phyloP scores from a whole-genome alignment of 2,113 vertebrate species.

The Todiramphus chloris region DNA sequence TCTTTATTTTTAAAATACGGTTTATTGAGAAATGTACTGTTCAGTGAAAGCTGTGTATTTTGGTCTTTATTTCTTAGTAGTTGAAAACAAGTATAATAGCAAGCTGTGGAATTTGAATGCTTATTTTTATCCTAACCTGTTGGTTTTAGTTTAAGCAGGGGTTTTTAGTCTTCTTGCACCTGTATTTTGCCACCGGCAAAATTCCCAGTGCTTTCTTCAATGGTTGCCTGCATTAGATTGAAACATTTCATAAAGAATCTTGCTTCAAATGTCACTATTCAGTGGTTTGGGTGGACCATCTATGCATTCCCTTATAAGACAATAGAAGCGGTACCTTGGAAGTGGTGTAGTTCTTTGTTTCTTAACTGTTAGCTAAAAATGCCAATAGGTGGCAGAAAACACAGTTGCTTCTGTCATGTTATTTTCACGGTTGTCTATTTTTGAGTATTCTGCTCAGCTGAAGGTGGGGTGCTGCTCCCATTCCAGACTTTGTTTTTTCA shows the following conservation, averaged over 20 bases:
- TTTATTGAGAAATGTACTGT: constrained; percentile 2
- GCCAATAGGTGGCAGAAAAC: constrained; percentile 37
- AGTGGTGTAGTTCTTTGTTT: background rate
- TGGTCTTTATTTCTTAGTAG: background rate
- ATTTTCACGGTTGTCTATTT: constrained; percentile 6
- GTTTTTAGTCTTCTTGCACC: background rate
- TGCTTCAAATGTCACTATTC: background rate
- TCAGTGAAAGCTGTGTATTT: background rate
- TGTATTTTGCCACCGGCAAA: background rate
- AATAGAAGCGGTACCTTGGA: background rate
- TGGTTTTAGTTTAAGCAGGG: background rate
- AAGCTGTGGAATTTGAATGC: background rate
- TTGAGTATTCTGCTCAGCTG: constrained; percentile 1
- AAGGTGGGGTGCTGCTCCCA: background rate
- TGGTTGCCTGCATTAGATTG: background rate
- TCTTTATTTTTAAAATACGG: background rate
- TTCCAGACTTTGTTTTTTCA: constrained; percentile 41
- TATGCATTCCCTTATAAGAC: background rate
- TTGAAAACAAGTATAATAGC: background rate
- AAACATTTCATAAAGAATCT: background rate
- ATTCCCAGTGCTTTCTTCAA: background rate
- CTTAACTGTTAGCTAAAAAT: constrained; percentile 11
- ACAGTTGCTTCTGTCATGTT: background rate
- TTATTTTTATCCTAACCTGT: background rate
- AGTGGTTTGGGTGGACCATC: background rate